Base-by-base conservation (phyloP, 2,888 invertebrate genomes). In the Spicauda simplicius region DNA sequence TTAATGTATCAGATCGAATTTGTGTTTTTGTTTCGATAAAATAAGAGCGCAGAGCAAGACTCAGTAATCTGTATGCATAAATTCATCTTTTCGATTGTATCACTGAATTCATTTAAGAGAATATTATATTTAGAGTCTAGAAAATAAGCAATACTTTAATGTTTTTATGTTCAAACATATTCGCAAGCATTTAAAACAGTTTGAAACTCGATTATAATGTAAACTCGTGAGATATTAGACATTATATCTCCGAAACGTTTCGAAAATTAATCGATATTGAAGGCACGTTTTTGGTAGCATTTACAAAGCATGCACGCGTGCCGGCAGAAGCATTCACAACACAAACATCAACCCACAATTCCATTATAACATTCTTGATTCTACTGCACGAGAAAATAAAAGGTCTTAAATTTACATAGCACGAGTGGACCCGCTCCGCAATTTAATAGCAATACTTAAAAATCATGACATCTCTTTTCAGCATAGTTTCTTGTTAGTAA, bases 361-460 rank as follows among this genome's bases (percentile, higher is more conserved):
- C 80, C 81, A 83, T 84, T 86, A 86, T 82, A 83, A 83, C 81
- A 84, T 86, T 81, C 56, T 67, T 62, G 57, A 67, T 56, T 52
- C 79, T 79, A 75, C 78, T 68, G 77, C 75, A 77, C 76, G 79
- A 78, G 80, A 84, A 86, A 87, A 89, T 86, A 88, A 87, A 87
- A 87, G 83, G 82, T 84, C 81, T 81, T 76, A 79, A 81, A 88
- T 87, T 87, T 87, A 86, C 88, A 88, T 87, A 86, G 80, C 86
- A 82, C 83, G 80, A 85, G 79, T 80, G 82, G 76, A 82, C 80
- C 77, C 77, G 76, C 82, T 80, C 76, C 77, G 76, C 76, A 74
- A 75, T 72, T 75, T 75, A 74, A 74, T 76, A 73, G 78, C 77
- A 80, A 80, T 81, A 75, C 69, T 71, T 76, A 73, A 77, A 77